These are phyloP conservation scores for Cryptocephalus primarius DNA, from an alignment of 2,888 invertebrate genomes.

Conservation along the genomic window DNA sequence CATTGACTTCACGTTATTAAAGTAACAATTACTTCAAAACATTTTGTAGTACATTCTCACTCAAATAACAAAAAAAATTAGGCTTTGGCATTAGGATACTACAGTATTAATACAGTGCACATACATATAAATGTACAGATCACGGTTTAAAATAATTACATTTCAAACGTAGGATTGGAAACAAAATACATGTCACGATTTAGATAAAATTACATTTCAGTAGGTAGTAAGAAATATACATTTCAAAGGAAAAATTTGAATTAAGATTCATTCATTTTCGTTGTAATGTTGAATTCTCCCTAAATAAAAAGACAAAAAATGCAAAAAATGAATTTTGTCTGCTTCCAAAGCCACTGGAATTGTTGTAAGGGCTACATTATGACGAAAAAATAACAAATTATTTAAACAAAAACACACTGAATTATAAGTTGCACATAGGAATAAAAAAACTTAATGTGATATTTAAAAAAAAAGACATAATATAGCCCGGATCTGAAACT, in stretches of 20 bases:
- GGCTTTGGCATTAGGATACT: constrained; percentile 9
- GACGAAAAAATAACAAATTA: constrained; percentile 1
- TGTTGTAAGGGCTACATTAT: constrained; percentile 22
- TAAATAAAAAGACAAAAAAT: constrained; percentile 32
- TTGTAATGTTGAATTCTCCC: constrained; percentile 26
- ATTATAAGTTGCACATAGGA: not conserved
- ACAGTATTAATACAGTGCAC: constrained; percentile 9
- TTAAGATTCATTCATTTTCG: constrained; percentile 18
- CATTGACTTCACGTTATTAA: too few relatives aligned
- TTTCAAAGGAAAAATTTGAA: constrained; percentile 17
- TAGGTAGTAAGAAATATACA: constrained; percentile 14
- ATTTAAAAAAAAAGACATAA: constrained; percentile 15
- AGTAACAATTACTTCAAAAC: constrained; percentile 23
- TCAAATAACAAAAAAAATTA: constrained; percentile 12
- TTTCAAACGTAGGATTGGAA: constrained; percentile 21
- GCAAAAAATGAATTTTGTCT: constrained; percentile 27
- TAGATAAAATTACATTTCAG: constrained; percentile 20
- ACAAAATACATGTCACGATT: constrained; percentile 18
- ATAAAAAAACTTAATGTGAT: constrained; percentile 3
- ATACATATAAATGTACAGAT: constrained; percentile 16
- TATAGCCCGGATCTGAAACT: constrained; percentile 26
- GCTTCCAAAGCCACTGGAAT: constrained; percentile 27
- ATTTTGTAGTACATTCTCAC: constrained; percentile 32
- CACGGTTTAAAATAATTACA: constrained; percentile 23
- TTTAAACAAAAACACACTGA: not conserved